A percentile compares a stretch with the other conserved stretches of the same genome.
These are phyloP conservation scores for Epinotia bilunana DNA, from an alignment of 2,888 invertebrate genomes.

Conservation along the genomic window DNA sequence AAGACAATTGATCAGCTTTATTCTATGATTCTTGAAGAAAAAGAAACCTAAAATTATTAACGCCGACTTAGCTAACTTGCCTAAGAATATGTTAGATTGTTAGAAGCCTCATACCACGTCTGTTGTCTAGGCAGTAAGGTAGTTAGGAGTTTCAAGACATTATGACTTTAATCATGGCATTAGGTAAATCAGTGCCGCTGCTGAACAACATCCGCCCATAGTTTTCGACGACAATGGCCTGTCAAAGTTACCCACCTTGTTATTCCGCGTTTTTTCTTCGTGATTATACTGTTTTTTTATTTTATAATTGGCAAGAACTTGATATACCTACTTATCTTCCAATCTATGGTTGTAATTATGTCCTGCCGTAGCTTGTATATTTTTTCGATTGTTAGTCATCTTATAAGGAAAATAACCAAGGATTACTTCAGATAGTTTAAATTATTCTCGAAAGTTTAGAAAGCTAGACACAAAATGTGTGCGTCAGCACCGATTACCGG, in stretches of 20 bases:
- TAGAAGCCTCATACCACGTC: background rate
- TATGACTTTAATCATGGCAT: slow-evolving; percentile 30
- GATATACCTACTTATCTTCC: background rate
- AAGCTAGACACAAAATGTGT: no score
- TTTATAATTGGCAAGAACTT: slow-evolving; percentile 10
- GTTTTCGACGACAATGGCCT: slow-evolving; percentile 37
- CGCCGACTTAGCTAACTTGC: no score
- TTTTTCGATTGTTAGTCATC: background rate
- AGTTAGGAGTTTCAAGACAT: background rate
- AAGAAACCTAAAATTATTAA: no score
- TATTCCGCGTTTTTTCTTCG: slow-evolving; percentile 31
- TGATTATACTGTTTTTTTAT: slow-evolving; percentile 37
- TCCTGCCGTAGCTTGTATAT: no score
- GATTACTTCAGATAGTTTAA: no score
- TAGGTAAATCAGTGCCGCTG: slow-evolving; percentile 26
- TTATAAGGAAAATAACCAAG: background rate
- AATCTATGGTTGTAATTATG: background rate
- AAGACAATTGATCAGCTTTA: no score
- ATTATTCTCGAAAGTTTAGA: no score
- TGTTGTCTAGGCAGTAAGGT: background rate
- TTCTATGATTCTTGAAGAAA: no score
- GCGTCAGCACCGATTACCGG: no score
- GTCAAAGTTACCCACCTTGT: slow-evolving; percentile 33
- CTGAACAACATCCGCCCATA: slow-evolving; percentile 40
- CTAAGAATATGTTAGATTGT: background rate